phyloP scores from a whole-genome alignment of 2,113 vertebrate genomes.

The Heterocephalus glaber region DNA sequence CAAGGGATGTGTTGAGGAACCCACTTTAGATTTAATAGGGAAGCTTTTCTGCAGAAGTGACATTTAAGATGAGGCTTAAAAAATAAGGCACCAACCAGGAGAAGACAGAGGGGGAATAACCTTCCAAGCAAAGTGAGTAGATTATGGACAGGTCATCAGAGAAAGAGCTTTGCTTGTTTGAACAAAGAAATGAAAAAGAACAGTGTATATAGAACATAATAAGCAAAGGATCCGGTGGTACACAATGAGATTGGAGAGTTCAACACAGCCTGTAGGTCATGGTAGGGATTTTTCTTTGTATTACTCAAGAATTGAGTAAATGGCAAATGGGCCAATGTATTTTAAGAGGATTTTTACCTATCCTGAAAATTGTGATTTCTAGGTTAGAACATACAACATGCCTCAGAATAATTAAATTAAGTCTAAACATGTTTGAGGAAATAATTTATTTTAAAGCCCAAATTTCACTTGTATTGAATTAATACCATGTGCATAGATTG shows the following conservation, averaged over 20 bases:
- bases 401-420: conserved; percentile 9
- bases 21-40: background rate
- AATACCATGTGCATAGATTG: background rate
- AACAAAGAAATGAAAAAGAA: conserved; percentile 29
- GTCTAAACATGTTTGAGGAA: background rate
- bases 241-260: background rate
- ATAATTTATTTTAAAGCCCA: background rate
- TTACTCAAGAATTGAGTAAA: background rate
- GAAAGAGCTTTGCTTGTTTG: background rate
- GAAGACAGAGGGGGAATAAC: background rate
- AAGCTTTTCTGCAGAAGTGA: background rate
- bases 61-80: conserved; percentile 5
- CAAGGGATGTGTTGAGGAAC: background rate
- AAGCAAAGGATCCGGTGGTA: background rate
- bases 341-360: conserved; percentile 5
- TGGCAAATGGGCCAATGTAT: background rate
- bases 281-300: background rate
- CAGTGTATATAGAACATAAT: background rate
- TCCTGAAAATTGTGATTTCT: conserved; percentile 21
- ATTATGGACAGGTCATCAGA: conserved; percentile 2
- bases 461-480: conserved; percentile 20
- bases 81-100: background rate
- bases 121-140: background rate
- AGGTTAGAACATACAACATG: background rate
- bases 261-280: background rate